Conservation (phyloP, 2,113 vertebrate genomes). For the Vanacampus margaritifer region DNA sequence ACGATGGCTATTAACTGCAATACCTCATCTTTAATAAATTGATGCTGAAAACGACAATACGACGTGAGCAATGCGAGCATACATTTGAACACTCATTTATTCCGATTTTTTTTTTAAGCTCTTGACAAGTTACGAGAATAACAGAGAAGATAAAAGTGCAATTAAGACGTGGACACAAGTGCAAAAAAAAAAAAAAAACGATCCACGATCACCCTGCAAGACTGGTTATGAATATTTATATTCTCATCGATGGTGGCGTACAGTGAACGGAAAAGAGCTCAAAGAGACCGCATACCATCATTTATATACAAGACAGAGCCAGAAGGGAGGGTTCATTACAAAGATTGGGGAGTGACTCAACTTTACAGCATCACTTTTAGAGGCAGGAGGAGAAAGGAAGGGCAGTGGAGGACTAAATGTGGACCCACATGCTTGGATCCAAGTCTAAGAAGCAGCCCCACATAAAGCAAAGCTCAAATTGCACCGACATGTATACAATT, state of each 20-base stretch:
- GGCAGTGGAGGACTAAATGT: constrained; percentile 37
- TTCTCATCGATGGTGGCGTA: constrained; percentile 44
- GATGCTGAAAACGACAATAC: neutral
- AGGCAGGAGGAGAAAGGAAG: constrained; percentile 54
- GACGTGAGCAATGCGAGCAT: neutral
- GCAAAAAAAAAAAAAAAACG: constrained; percentile 28
- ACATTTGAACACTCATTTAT: neutral
- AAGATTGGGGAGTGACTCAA: constrained; percentile 61
- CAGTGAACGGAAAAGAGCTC: constrained; percentile 63
- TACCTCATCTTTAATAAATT: too few species aligned
- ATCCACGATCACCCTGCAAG: constrained; percentile 28
- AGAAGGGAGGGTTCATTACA: constrained; percentile 62
- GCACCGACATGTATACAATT: neutral
- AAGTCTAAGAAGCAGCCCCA: constrained; percentile 50
- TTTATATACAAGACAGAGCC: constrained; percentile 81
- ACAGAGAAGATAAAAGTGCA: neutral
- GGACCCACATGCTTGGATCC: constrained; percentile 66
- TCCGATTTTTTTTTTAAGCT: neutral
- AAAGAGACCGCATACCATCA: constrained; percentile 62
- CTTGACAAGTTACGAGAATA: neutral
- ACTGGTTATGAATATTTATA: constrained; percentile 54
- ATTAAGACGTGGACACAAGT: neutral
- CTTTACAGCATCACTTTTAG: constrained; percentile 65
- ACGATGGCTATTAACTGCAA: too few species aligned
- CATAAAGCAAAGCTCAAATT: constrained; percentile 27